Base-by-base conservation (phyloP, 2,888 invertebrate genomes). In the Drosophila meridionalis region DNA sequence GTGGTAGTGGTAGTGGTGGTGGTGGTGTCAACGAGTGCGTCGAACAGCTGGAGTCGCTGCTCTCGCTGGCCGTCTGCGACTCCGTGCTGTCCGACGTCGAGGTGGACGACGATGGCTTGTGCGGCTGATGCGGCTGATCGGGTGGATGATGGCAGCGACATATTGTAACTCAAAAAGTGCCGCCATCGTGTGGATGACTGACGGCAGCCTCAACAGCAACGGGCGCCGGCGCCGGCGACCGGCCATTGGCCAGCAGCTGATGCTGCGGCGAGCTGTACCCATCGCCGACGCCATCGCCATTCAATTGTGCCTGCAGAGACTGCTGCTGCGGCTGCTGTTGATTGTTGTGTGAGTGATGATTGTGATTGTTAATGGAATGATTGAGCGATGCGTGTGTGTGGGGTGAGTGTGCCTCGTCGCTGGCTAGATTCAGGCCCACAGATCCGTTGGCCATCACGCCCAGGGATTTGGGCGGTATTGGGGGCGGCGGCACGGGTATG, bases 81-180 rank as follows among this genome's bases (percentile, higher is more conserved):
- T 73, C 72, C 28, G 75, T 80, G 72, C 87, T 87, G 58, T 69
- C 81, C 50, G 84, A 89, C 2, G 85, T 86, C 42, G 90, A 88
- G 53, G 83, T 82, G 34, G 80, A 87, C 65, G 85, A 86, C 50
- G 85, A 78, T 76, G 91, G 82, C 57, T 86, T 90, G 67, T 87
- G 90, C 76, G 87, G 87, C 74, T 89, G 86, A 73, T 87, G 86
- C 28, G 85, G 81, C 70, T 81, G 90, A 80, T 79, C 85, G 71
- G 76, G 90, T 69, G 78, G 90, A 73, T 90, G 91, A 89, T 92
- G 92, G 90, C 91, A 92, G 92, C 91, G 92, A 92, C 91, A 92
- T 87, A 92, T 92, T 92, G 91, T 89, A 90, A 90, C 91, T 92
- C 91, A 92, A 92, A 92, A 92, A 92, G 91, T 89, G 92, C 89